Conservation (phyloP, 2,113 vertebrate genomes). For the Rynchops niger region DNA sequence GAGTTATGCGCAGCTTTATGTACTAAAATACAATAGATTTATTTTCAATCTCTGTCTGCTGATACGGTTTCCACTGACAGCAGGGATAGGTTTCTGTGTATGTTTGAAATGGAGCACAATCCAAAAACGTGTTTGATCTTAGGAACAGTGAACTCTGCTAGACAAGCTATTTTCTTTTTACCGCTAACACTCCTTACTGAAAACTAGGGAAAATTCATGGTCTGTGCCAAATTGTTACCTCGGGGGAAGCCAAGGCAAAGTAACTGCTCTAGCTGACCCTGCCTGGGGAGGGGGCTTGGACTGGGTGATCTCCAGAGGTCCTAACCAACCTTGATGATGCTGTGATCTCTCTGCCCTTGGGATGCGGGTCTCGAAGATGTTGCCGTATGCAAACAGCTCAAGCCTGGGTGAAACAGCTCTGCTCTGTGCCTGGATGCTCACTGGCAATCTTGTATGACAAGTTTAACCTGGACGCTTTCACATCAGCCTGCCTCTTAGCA, state of each 20-base stretch:
- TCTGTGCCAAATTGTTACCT: background rate
- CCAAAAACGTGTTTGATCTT: background rate
- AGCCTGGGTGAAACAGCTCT: background rate
- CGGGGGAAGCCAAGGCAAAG: background rate
- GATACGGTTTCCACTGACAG: background rate
- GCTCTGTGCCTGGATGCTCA: background rate
- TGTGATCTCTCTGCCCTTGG: background rate
- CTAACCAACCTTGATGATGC: too few species aligned
- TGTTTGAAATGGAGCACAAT: background rate
- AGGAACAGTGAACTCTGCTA: background rate
- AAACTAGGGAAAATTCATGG: background rate
- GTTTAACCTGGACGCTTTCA: rapidly evolving
- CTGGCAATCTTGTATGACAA: too few species aligned
- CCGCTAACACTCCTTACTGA: background rate
- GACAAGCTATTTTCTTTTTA: background rate
- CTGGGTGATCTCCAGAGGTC: background rate
- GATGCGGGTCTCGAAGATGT: rapidly evolving
- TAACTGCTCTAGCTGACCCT: background rate
- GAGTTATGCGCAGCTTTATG: background rate
- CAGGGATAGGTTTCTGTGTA: background rate
- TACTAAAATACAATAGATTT: background rate
- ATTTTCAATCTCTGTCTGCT: background rate
- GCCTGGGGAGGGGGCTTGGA: background rate
- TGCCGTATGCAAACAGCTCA: rapidly evolving
- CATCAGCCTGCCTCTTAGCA: background rate